Evolutionary conservation across 2,113 vertebrate species (phyloP).

Genomic region (Lepus timidus): DNA sequence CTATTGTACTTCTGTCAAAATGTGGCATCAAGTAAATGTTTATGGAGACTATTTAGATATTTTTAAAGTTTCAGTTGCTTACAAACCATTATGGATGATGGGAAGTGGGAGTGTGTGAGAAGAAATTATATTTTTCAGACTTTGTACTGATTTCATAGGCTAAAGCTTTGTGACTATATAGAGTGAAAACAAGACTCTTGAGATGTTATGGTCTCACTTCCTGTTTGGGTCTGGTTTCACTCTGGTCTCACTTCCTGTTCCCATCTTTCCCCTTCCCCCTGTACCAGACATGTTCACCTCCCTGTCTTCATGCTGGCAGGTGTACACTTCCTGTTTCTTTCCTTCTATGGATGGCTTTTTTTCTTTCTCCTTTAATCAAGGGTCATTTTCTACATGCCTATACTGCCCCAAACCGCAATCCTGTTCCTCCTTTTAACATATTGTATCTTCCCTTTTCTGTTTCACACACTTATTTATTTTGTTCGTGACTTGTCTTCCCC

Average conservation of each 20-base stretch:
- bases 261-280: background rate
- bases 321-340: background rate
- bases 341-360: background rate
- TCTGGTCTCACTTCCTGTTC: background rate
- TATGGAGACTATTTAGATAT: background rate
- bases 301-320: background rate
- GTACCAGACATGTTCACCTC: no score
- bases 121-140: background rate
- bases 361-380: background rate
- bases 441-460: background rate
- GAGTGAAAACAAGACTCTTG: background rate
- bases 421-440: no score
- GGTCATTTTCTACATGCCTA: background rate
- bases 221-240: background rate
- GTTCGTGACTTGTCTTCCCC: background rate
- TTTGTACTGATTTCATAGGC: background rate
- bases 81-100: background rate
- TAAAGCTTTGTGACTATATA: background rate
- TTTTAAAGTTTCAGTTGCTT: background rate
- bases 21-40: background rate
- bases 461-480: background rate
- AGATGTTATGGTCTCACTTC: background rate
- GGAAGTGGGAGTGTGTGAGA: background rate
- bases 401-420: background rate
- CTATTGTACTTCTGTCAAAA: background rate